phyloP scores from a whole-genome alignment of 2,888 invertebrate genomes.

The Tanypteryx hageni region DNA sequence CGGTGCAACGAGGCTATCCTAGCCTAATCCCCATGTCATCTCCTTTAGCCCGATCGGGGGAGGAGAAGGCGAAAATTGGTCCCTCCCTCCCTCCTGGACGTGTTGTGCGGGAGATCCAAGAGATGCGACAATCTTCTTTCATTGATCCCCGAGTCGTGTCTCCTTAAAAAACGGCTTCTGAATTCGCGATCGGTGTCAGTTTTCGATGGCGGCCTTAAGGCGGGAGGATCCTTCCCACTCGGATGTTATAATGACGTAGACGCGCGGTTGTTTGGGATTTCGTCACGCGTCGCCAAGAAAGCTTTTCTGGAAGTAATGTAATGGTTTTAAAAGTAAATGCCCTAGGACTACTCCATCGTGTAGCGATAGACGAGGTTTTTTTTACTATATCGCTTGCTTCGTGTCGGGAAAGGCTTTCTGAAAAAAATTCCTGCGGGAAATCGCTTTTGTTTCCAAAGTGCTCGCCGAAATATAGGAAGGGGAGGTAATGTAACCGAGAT shows the following conservation, averaged over 20 bases:
- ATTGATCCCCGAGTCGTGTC: slow-evolving; percentile 7
- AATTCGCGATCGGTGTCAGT: background rate
- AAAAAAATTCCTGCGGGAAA: too few relatives aligned
- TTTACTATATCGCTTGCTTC: too few relatives aligned
- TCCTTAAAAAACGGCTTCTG: background rate
- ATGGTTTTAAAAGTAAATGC: background rate
- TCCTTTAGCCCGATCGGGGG: background rate
- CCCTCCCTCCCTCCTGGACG: background rate
- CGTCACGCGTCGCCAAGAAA: background rate
- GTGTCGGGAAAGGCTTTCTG: too few relatives aligned
- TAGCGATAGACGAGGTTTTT: too few relatives aligned
- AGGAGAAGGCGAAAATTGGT: background rate
- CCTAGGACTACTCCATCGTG: too few relatives aligned
- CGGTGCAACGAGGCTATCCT: background rate
- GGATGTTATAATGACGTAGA: background rate
- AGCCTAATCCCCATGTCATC: background rate
- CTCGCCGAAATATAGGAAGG: too few relatives aligned
- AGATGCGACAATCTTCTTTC: background rate
- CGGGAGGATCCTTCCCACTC: background rate
- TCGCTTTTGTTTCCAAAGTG: too few relatives aligned
- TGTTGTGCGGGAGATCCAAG: background rate
- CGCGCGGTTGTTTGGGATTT: background rate
- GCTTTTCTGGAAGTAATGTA: background rate
- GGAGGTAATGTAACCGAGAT: too few relatives aligned
- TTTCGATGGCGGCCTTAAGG: too few relatives aligned